A percentile compares a stretch with the other conserved stretches of the same genome.
phyloP scores from a whole-genome alignment of 2,888 invertebrate species.

The Byasa hedistus region DNA sequence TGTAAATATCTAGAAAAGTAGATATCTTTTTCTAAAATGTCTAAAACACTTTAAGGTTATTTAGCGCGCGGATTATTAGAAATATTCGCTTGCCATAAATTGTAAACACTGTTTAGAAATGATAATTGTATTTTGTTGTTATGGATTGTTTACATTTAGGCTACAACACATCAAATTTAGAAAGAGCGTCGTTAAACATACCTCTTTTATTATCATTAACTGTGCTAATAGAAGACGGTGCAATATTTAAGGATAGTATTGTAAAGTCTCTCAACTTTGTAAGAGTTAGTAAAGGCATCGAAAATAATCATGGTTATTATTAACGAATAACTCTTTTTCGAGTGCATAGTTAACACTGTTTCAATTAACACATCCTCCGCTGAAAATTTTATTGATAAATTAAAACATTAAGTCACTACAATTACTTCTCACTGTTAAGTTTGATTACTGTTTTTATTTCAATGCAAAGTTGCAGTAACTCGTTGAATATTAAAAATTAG shows the following conservation, averaged over 20 bases:
- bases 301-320: slow-evolving; percentile 4
- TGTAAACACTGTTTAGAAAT: slow-evolving; percentile 8
- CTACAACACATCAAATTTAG: slow-evolving; percentile 3
- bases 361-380: not conserved
- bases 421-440: slow-evolving; percentile 8
- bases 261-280: slow-evolving; percentile 10
- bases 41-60: not conserved
- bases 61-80: not conserved
- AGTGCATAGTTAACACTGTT: not conserved
- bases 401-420: slow-evolving; percentile 2
- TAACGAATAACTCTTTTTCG: not conserved
- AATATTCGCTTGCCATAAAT: slow-evolving; percentile 25
- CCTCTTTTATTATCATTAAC: slow-evolving; percentile 25
- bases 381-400: not conserved
- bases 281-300: slow-evolving; percentile 9
- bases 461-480: slow-evolving; percentile 15
- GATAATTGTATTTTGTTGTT: slow-evolving; percentile 2
- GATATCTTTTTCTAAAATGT: not conserved
- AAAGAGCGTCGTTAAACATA: slow-evolving; percentile 6
- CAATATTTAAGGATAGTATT: slow-evolving; percentile 6
- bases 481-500: not conserved
- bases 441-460: slow-evolving; percentile 2
- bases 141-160: slow-evolving; percentile 15
- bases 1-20: not conserved
- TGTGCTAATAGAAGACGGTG: slow-evolving; percentile 27